phyloP scores from a whole-genome alignment of 2,113 vertebrate genomes.

The Cromileptes altivelis region DNA sequence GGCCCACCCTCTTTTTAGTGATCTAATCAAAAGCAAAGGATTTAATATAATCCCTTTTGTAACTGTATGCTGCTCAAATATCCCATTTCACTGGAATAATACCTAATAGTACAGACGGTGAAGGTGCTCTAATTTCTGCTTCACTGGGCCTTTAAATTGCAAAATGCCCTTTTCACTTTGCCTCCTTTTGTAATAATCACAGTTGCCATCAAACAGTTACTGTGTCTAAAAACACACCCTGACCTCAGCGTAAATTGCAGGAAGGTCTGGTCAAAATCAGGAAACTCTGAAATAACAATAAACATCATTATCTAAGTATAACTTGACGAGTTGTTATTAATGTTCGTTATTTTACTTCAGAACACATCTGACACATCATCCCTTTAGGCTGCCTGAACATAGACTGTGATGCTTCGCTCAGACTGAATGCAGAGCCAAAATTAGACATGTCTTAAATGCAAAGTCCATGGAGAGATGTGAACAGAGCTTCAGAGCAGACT shows the following conservation, averaged over 20 bases:
- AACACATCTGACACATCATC: not conserved
- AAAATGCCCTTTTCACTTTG: not conserved
- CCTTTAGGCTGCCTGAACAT: not conserved
- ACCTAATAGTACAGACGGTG: no score
- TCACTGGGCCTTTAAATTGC: not conserved
- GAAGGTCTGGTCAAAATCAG: conserved; percentile 31
- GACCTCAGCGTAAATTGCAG: not conserved
- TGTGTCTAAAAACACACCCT: not conserved
- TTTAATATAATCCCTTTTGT: no score
- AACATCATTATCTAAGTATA: not conserved
- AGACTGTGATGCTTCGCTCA: not conserved
- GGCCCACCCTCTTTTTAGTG: no score
- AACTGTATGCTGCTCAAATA: no score
- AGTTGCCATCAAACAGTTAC: not conserved
- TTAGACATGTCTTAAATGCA: not conserved
- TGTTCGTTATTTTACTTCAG: not conserved
- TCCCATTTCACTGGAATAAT: no score
- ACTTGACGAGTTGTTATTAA: conserved; percentile 4
- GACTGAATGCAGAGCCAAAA: not conserved
- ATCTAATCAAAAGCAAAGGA: no score
- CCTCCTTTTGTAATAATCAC: not conserved
- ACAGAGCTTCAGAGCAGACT: not conserved
- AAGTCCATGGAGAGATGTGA: not conserved
- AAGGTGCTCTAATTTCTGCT: no score
- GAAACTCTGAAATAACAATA: conserved; percentile 40